phyloP scores from a whole-genome alignment of 2,113 vertebrate species.

The Dolichallabes microphthalmus region DNA sequence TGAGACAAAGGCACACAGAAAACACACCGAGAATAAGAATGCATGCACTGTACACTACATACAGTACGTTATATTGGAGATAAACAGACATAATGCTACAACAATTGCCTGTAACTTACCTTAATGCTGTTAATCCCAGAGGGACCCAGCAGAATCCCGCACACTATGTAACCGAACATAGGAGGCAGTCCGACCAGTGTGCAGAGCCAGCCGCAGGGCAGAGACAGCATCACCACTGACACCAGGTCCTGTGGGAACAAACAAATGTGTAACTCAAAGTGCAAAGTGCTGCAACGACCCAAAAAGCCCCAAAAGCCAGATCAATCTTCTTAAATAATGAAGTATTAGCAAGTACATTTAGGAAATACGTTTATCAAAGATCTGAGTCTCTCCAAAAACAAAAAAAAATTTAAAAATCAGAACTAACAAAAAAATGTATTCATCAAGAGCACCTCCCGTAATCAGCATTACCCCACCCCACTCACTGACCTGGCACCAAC shows the following conservation, averaged over 20 bases:
- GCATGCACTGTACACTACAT: neutral
- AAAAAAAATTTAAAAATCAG: neutral
- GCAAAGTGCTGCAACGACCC: neutral
- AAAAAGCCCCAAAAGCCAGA: neutral
- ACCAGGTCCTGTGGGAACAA: constrained; percentile 82
- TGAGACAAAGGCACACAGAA: constrained; percentile 43
- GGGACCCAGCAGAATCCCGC: constrained; percentile 91
- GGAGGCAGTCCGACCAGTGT: constrained; percentile 84
- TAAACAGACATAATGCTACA: neutral
- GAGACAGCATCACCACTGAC: constrained; percentile 87
- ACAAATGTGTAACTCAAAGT: neutral
- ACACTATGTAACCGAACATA: constrained; percentile 97
- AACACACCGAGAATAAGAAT: neutral
- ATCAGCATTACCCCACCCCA: no score
- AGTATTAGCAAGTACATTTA: neutral
- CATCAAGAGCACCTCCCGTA: no score
- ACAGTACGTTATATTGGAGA: neutral
- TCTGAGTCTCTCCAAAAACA: no score
- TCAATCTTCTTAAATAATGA: neutral
- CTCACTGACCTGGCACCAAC: no score
- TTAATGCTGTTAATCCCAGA: constrained; percentile 95
- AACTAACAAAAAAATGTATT: neutral
- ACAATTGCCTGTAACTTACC: constrained; percentile 67
- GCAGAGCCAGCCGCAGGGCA: constrained; percentile 95
- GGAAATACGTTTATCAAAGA: neutral